Evolutionary conservation across 2,113 vertebrate genomes (phyloP).

Genomic region (Mesoclemmys tuberculata): DNA sequence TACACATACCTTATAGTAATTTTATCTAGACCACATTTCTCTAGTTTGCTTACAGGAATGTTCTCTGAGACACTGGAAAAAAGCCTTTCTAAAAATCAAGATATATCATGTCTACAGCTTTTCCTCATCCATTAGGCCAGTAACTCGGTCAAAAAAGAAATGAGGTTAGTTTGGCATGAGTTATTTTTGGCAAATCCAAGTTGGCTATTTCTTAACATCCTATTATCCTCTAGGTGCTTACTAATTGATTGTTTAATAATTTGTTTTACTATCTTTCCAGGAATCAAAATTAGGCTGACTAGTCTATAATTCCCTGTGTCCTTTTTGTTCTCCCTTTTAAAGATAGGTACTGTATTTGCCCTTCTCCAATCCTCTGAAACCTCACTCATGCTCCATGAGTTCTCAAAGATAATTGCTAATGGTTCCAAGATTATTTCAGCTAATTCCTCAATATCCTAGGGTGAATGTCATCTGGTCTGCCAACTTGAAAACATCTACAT

Average conservation of each 20-base stretch:
- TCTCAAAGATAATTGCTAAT: background rate
- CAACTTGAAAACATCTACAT: background rate
- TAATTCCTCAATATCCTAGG: background rate
- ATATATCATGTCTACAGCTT: no score
- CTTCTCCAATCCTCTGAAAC: background rate
- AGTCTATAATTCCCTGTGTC: background rate
- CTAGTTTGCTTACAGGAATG: no score
- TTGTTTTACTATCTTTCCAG: background rate
- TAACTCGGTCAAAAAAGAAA: no score
- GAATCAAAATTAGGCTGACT: background rate
- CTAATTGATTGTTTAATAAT: background rate
- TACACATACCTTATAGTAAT: no score
- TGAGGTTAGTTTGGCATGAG: no score
- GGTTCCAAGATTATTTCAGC: background rate
- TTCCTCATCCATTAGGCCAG: no score
- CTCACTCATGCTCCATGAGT: background rate
- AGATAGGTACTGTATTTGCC: background rate
- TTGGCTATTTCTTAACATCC: no score
- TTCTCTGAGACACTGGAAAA: no score
- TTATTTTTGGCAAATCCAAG: no score
- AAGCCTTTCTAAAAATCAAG: no score
- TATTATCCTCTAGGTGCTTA: background rate
- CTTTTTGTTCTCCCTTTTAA: background rate
- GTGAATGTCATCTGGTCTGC: background rate
- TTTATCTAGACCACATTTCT: no score